Evolutionary conservation across 2,888 invertebrate species (phyloP).

Genomic region (Uloborus plumipes): DNA sequence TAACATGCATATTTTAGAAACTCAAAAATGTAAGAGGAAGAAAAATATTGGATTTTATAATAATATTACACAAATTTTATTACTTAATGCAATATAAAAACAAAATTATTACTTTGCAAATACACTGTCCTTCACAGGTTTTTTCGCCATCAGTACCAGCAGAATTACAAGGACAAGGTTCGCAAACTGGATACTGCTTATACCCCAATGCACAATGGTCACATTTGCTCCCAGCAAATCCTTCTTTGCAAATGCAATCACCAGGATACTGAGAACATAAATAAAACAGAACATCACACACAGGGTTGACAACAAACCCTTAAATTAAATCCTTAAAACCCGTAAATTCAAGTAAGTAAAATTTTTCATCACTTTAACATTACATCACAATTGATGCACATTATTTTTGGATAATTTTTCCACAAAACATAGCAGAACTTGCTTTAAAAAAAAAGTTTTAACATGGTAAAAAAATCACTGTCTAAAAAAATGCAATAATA

Average conservation of each 20-base stretch:
- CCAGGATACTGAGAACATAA: constrained; percentile 75
- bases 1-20: no score
- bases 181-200: constrained; percentile 80
- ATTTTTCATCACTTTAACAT: background rate
- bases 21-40: no score
- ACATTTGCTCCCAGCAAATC: constrained; percentile 85
- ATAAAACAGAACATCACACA: background rate
- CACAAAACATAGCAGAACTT: no score
- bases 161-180: constrained; percentile 87
- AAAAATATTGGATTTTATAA: no score
- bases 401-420: no score
- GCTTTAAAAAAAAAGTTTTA: no score
- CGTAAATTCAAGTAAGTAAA: no score
- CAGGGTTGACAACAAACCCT: background rate
- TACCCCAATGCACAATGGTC: constrained; percentile 85
- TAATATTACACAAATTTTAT: no score
- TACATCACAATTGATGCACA: no score
- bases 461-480: no score
- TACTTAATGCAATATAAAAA: background rate
- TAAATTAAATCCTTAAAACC: no score
- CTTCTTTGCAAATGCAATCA: constrained; percentile 84
- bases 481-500: no score
- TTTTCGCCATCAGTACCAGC: constrained; percentile 74
- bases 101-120: constrained; percentile 75
- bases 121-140: constrained; percentile 81